phyloP scores from a whole-genome alignment of 2,113 vertebrate genomes.

The Montifringilla adamsi region DNA sequence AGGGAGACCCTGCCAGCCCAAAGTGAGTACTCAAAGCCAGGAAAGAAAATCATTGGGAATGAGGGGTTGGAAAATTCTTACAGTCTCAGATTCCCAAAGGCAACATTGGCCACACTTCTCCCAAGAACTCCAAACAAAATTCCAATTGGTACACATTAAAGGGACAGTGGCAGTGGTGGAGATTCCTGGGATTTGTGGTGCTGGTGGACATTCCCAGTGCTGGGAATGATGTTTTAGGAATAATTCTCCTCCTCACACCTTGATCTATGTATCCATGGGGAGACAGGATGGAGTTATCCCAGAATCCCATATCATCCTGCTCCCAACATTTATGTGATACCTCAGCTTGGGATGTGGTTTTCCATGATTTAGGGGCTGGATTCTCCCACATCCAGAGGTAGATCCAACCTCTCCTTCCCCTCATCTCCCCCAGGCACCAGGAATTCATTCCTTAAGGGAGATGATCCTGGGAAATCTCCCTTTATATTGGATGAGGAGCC shows the following conservation, averaged over 20 bases:
- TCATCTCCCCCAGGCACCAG: too few species aligned
- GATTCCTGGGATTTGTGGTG: neutral
- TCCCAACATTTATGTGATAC: neutral
- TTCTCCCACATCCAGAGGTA: neutral
- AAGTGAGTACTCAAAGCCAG: slow-evolving; percentile 79
- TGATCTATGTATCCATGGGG: neutral
- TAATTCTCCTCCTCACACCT: neutral
- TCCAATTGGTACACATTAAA: slow-evolving; percentile 89
- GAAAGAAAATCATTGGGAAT: slow-evolving; percentile 75
- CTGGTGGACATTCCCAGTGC: neutral
- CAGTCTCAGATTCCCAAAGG: slow-evolving; percentile 93
- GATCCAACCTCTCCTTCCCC: neutral
- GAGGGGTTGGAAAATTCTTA: slow-evolving; percentile 91
- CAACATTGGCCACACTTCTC: slow-evolving; percentile 88
- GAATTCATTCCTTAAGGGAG: neutral
- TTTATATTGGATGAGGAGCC: neutral
- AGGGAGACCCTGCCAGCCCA: neutral
- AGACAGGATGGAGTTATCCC: neutral
- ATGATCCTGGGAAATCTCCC: neutral
- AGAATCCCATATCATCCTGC: neutral
- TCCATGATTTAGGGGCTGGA: neutral
- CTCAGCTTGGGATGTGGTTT: neutral
- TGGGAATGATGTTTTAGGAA: neutral
- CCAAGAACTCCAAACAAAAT: slow-evolving; percentile 93
- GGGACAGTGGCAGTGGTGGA: neutral